Evolutionary conservation across 2,888 invertebrate genomes (phyloP), one percentile per base, ranked within the genome.

Genomic region (Chydorus sphaericus): DNA sequence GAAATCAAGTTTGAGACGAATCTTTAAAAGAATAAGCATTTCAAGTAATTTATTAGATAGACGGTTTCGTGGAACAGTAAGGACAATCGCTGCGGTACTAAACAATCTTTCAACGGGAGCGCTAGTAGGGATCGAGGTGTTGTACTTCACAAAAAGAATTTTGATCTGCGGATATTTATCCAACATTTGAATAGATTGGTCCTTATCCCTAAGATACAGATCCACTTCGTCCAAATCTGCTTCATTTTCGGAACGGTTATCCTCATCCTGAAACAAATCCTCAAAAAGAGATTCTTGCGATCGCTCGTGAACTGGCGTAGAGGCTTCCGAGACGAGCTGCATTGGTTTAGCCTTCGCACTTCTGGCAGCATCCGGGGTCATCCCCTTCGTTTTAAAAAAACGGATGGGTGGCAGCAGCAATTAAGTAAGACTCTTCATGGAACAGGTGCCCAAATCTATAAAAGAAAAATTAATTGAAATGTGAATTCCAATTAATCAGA

Each of bases 301-400:
- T 6, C 26, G 44, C 28, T 44, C 44, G 23, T 44, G 26, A 6
- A 44, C 26, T 23, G 44, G 44, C 28, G 44, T 44, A 23, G n/a
- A 14, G 4, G 44, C 23, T 23, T 44, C 20, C 23, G 28, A 44
- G 14, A 44, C 23, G 8, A 44, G 44, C n/a, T 44, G 44, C 10
- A 26, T 44, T 28, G n/a, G 26, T 10, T 44, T 44, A 5, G 6
- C 5, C 28, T 44, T 44, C 3, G 26, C 28, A 23, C 44, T 44
- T 44, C n/a, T n/a, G n/a, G n/a, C n/a, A n/a, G n/a, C n/a, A n/a
- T n/a, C n/a, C n/a, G n/a, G n/a, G n/a, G n/a, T n/a, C n/a, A n/a
- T n/a, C n/a, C n/a, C n/a, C n/a, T n/a, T n/a, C n/a, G 18, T 44
- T 44, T 44, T n/a, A n/a, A 44, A 44, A 44, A 16, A 44, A 44